Base-by-base conservation (phyloP, 2,113 vertebrate genomes). In the Mastomys natalensis region DNA sequence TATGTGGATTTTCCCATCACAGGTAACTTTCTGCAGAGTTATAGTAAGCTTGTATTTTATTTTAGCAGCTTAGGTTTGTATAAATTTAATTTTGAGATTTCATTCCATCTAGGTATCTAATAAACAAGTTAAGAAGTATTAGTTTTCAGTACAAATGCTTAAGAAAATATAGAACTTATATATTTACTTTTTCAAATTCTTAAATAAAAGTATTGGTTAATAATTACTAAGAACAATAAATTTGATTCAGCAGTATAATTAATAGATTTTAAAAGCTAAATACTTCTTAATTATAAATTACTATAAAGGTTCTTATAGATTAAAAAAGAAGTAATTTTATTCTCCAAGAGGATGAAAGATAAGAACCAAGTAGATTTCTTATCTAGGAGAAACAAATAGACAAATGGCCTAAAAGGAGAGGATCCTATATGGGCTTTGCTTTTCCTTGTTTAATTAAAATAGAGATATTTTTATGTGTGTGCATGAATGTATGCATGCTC, bases 1-100 rank as follows among this genome's bases (percentile, higher is more conserved):
- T 99, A 99, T 0, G 99, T 99, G 97, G 99, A 99, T 98, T 99
- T 99, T 98, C 99, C 99, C 95, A 99, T 99, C 90, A 99, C 99
- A 99, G 99, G 99, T 99, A 99, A 95, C 53, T 95, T 88, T 94
- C 95, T 93, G 40, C 4, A 95, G 62, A 96, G 72, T 24, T 60
- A 82, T 34, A 26, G 22, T 95, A 64, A 97, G 76, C 73, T 95
- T 6, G 60, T 90, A 5, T 94, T 96, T 97, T 86, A 89, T n/a
- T 26, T 2, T 96, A 96, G 93, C 82, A 95, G 97, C 93, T 96
- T 96, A 0, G 91, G 89, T 91, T 95, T 85, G 15, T 7, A 45
- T 89, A 26, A 74, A 13, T 94, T 92, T 51, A 76, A 89, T 78
- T 88, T 95, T 92, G 31, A 81, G 45, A 81, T 73, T 91, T 91